Evolutionary conservation across 2,113 vertebrate genomes (phyloP).

Genomic region (Pedionomus torquatus): DNA sequence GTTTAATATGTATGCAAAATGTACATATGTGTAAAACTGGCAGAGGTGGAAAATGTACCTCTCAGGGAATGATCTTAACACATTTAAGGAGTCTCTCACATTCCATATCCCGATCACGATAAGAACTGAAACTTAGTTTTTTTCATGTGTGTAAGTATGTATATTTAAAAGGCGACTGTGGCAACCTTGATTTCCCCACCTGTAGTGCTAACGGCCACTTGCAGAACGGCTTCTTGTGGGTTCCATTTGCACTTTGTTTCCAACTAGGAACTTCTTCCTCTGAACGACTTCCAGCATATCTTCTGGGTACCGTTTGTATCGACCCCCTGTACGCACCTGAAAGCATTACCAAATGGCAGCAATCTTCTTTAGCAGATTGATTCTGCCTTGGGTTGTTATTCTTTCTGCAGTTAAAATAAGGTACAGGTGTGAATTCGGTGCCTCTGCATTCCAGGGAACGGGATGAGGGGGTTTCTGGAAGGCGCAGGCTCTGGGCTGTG

Average conservation of each 20-base stretch:
- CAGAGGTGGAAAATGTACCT: slow-evolving; percentile 62
- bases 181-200: neutral
- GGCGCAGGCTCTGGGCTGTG: neutral
- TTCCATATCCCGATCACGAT: neutral
- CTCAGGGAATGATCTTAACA: slow-evolving; percentile 48
- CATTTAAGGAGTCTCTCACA: slow-evolving; percentile 47
- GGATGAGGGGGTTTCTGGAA: slow-evolving; percentile 50
- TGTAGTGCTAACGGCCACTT: neutral
- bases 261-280: neutral
- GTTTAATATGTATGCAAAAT: slow-evolving; percentile 64
- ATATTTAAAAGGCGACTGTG: neutral
- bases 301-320: neutral
- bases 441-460: slow-evolving; percentile 44
- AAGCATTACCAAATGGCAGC: neutral
- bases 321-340: neutral
- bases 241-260: slow-evolving; percentile 33
- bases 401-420: slow-evolving; percentile 10
- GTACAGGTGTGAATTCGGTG: neutral
- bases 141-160: neutral
- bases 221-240: neutral
- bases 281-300: neutral
- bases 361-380: neutral
- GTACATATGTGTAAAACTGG: slow-evolving; percentile 60
- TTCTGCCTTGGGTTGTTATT: slow-evolving; percentile 10
- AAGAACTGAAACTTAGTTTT: slow-evolving; percentile 16